Evolutionary conservation across 2,797 vertebrate genomes (phyloP).

Genomic region (Allobates femoralis): DNA sequence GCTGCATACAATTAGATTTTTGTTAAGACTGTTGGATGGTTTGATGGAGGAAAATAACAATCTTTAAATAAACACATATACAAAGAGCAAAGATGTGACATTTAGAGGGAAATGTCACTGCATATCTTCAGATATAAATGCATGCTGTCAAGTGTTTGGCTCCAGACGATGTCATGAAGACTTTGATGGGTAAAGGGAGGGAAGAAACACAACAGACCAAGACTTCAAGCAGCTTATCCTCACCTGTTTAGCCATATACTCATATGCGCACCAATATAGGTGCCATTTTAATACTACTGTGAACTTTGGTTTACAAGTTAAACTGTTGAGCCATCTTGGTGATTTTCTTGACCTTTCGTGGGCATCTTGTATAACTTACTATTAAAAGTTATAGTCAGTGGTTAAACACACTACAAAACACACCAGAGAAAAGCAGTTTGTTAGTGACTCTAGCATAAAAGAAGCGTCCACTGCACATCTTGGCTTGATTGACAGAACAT

Average conservation of each 20-base stretch:
- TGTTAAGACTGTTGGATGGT: constrained; percentile 24
- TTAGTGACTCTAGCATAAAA: no score
- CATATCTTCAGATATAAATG: constrained; percentile 73
- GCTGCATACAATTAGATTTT: constrained; percentile 22
- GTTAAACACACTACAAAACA: no score
- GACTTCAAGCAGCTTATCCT: constrained; percentile 49
- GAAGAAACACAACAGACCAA: constrained; percentile 50
- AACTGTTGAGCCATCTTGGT: no score
- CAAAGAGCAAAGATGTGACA: constrained; percentile 70
- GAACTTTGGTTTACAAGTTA: neutral
- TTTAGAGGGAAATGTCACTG: constrained; percentile 76
- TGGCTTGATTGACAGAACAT: no score
- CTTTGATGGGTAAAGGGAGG: constrained; percentile 57
- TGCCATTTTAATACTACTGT: neutral
- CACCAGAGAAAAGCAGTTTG: no score
- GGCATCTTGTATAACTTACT: no score
- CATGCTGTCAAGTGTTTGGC: constrained; percentile 69
- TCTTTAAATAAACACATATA: constrained; percentile 55
- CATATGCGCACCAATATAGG: neutral
- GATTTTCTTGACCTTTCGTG: no score
- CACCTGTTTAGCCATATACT: constrained; percentile 35
- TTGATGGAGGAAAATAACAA: constrained; percentile 41
- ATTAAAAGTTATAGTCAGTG: no score
- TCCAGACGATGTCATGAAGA: constrained; percentile 66
- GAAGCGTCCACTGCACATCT: no score